phyloP scores from a whole-genome alignment of 2,797 vertebrate species.

The Rhinichthys osculus region DNA sequence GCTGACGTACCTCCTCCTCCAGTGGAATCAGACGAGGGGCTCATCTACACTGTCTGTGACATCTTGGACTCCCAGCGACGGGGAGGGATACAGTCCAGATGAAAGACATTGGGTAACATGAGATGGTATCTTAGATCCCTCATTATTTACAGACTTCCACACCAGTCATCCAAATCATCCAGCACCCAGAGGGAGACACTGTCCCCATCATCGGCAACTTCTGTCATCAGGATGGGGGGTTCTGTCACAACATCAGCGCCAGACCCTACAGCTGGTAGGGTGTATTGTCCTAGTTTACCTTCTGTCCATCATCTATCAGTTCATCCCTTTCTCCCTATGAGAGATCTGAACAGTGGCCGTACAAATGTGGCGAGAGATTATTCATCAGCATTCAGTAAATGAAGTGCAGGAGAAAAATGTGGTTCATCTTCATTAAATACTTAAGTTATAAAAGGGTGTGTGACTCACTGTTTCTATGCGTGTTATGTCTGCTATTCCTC shows the following conservation, averaged over 20 bases:
- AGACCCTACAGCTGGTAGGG: no score
- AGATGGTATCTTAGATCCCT: no score
- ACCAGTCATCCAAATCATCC: no score
- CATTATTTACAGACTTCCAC: no score
- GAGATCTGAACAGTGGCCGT: constrained; percentile 36
- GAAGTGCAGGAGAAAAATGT: constrained; percentile 53
- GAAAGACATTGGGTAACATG: no score
- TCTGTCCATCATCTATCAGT: constrained; percentile 45
- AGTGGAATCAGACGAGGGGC: not conserved
- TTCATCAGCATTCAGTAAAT: constrained; percentile 52
- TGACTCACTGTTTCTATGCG: constrained; percentile 56
- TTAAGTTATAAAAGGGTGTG: constrained; percentile 49
- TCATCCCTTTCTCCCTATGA: constrained; percentile 38
- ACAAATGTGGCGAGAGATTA: constrained; percentile 57
- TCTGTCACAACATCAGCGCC: no score
- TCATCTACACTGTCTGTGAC: not conserved
- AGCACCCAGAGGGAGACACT: no score
- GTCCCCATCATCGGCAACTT: no score
- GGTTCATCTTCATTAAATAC: constrained; percentile 54
- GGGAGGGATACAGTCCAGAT: no score
- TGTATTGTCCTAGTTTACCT: not conserved
- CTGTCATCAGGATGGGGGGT: no score
- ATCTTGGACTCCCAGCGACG: not conserved
- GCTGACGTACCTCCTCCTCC: not conserved
- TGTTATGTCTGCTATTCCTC: constrained; percentile 60